A percentile compares a stretch with the other conserved stretches of the same genome.
Conservation (phyloP, 2,888 invertebrate species). For the Netelia virgata region DNA sequence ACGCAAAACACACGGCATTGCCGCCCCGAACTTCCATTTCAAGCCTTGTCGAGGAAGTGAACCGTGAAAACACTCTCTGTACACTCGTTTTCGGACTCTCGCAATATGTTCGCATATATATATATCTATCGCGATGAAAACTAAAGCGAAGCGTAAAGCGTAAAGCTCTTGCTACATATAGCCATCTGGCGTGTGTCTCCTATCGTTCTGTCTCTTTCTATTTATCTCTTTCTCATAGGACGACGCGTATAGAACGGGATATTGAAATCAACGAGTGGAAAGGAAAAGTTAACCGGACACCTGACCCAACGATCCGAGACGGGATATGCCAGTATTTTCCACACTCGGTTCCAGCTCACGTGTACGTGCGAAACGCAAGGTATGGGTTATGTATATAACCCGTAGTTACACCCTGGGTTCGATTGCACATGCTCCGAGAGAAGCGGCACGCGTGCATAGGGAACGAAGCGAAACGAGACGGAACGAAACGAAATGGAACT, state of each 20-base stretch:
- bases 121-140: conserved; percentile 53
- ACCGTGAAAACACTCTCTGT: conserved; percentile 1
- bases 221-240: conserved; percentile 47
- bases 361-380: neutral
- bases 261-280: conserved; percentile 78
- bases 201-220: conserved; percentile 31
- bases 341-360: neutral
- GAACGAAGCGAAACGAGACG: conserved; percentile 73
- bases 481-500: conserved; percentile 71
- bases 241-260: conserved; percentile 61
- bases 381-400: neutral
- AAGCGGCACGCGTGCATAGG: conserved; percentile 58
- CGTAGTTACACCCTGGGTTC: neutral
- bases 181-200: neutral
- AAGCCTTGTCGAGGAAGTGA: neutral
- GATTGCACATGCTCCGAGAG: conserved; percentile 30
- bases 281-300: conserved; percentile 68
- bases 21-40: neutral
- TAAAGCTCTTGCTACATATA: conserved; percentile 46
- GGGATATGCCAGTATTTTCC: conserved; percentile 24
- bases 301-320: conserved; percentile 59
- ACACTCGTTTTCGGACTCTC: conserved; percentile 24
- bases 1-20: neutral
- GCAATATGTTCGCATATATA: conserved; percentile 55
- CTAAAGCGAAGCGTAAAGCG: conserved; percentile 66